phyloP scores from a whole-genome alignment of 2,113 vertebrate species.

The Marcusenius ussheri region DNA sequence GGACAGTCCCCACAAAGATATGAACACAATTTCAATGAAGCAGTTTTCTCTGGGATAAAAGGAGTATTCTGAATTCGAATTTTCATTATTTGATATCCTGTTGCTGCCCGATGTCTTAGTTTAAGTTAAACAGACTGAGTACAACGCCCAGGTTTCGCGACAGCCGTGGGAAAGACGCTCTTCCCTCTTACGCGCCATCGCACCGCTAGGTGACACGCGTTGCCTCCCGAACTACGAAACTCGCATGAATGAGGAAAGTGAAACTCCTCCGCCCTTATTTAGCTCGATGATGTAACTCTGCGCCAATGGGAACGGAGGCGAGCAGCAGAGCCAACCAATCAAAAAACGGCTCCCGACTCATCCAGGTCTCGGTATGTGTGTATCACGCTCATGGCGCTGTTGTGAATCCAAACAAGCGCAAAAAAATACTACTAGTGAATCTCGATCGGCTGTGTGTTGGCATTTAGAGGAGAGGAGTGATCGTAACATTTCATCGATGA shows the following conservation, averaged over 20 bases:
- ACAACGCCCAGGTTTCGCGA: not conserved
- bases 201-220: conserved; percentile 21
- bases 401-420: not conserved
- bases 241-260: conserved; percentile 16
- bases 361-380: not conserved
- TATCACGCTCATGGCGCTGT: conserved; percentile 17
- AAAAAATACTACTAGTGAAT: not conserved
- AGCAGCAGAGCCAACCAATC: conserved; percentile 14
- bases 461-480: not conserved
- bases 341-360: not conserved
- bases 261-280: conserved; percentile 1
- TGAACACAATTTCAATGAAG: not conserved
- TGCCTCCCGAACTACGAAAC: not conserved
- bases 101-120: not conserved
- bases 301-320: conserved; percentile 13
- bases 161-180: not conserved
- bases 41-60: not conserved
- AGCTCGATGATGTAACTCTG: conserved; percentile 13
- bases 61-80: not conserved
- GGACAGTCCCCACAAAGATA: not conserved
- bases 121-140: not conserved
- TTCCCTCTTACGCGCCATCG: not conserved
- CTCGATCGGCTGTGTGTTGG: not conserved
- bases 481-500: not conserved
- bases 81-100: not conserved